Conservation (phyloP, 2,113 vertebrate genomes). For the Podocnemis expansa region DNA sequence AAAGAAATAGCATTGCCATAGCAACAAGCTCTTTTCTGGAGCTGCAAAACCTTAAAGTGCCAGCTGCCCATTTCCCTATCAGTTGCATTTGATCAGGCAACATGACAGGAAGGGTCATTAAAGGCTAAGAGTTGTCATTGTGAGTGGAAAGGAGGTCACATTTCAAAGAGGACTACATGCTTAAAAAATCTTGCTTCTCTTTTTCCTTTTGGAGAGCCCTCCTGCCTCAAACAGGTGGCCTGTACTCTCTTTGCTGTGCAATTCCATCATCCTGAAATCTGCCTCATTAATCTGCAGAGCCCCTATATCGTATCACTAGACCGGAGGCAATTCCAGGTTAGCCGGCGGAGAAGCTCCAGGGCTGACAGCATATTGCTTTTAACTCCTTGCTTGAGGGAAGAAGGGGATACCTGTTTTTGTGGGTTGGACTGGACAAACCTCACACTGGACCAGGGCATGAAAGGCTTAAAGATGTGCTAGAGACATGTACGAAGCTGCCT, state of each 20-base stretch:
- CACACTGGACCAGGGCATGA: too few species aligned
- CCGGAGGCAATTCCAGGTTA: neutral
- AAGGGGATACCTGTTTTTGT: neutral
- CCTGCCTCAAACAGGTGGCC: neutral
- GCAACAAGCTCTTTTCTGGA: constrained; percentile 28
- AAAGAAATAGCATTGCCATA: constrained; percentile 32
- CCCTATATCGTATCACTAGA: neutral
- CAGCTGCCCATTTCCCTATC: constrained; percentile 29
- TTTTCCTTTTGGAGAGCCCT: neutral
- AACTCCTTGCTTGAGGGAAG: neutral
- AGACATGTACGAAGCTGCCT: neutral
- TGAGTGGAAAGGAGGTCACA: rapidly evolving
- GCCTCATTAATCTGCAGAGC: neutral
- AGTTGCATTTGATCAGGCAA: neutral
- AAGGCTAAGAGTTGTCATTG: rapidly evolving
- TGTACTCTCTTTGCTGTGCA: neutral
- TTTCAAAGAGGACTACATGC: rapidly evolving
- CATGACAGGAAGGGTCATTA: rapidly evolving
- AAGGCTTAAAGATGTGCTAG: neutral
- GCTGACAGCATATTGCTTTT: neutral
- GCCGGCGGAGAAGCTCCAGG: neutral
- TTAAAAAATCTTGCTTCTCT: neutral
- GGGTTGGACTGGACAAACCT: neutral
- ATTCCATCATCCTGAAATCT: neutral
- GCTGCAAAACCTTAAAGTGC: neutral